Base-by-base conservation (phyloP, 1,140 invertebrate genomes). In the Nymphalis io region DNA sequence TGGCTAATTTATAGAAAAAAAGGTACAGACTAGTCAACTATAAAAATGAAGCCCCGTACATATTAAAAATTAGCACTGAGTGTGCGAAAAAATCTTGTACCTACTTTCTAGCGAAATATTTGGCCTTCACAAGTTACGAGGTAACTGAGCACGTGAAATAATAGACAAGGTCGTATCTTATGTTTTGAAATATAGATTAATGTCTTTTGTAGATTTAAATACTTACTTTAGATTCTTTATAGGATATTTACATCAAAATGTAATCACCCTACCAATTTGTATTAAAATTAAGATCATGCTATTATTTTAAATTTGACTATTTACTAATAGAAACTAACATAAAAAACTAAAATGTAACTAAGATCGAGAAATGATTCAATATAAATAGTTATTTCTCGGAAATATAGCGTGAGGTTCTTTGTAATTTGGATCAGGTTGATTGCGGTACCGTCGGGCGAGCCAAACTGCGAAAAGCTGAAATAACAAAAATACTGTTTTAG, bases 381-480 rank as follows among this genome's bases (percentile, higher is more conserved):
- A 91, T 33, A 90, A 72, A 68, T 94, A 94, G 86, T 94, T 93
- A 83, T 94, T 92, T 80, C 93, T 92, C 55, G 95, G 94, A 89
- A 95, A 95, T 76, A 95, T 92, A 72, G 94, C 94, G 78, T 94
- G 94, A 60, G 94, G 93, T 82, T 93, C 92, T 89, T 94, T 93
- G 81, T 94, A 93, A 74, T 93, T 91, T 62, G 95, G 94, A 92
- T 95, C 94, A 48, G 94, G 93, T 90, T 95, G 95, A 90, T 96
- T 96, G 82, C 95, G 93, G 84, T 95, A 96, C 76, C 93, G 93
- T 86, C 94, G 93, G 64, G 95, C 95, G 83, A 96, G 90, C 85
- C 95, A 95, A 76, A 95, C 94, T 83, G 95, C 95, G 81, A 96
- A 93, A 79, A 96, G 93, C 96, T 96, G 88, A 33, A 88, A 89